Evolutionary conservation across 2,888 invertebrate species (phyloP), one percentile per base, ranked within the genome.

Genomic region (Hydropsyche betteni): DNA sequence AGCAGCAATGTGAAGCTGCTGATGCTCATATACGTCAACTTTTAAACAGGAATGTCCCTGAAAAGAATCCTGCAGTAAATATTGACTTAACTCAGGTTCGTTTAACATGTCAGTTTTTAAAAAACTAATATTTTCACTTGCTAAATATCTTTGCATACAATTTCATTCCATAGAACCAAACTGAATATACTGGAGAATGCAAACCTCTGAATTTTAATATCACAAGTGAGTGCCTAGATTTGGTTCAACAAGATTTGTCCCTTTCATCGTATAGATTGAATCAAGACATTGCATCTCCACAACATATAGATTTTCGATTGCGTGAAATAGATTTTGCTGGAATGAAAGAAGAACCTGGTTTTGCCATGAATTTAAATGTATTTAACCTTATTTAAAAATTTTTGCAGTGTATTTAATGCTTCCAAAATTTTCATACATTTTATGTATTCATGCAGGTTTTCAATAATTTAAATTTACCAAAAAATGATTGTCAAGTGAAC

Each of bases 1-100:
- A 80, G 68, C 80, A 80, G 50, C 79, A 79, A 16, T 80, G 80
- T 61, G 80, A 80, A 73, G 77, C 80, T n/a, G 76, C 80, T 44
- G 80, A 80, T 69, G 75, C 78, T 7, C 79, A 79, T 24, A 74
- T 80, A 38, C 55, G 80, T 44, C 79, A 80, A 69, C 76, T 75
- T 12, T 52, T 79, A 3, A 79, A 75, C 34, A 75, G 79, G 55
- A 75, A 53, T 50, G 61, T 55, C 14, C 36, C 64, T 16, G 75
- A 77, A 34, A 79, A 79, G 76, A 73, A 52, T 38, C 70, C 75
- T 36, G 24, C 77, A 34, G 77, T 68, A 16, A 76, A 75, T 34
- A 75, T 77, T 55, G 79, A 79, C 71, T 55, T 77, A 14, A 77
- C 75, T 5, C 79, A 79, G 73, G 79, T 79, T 51, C 14, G 36